These are phyloP conservation scores for Agriopis aurantiaria DNA, from an alignment of 2,888 invertebrate genomes.

Conservation along the genomic window DNA sequence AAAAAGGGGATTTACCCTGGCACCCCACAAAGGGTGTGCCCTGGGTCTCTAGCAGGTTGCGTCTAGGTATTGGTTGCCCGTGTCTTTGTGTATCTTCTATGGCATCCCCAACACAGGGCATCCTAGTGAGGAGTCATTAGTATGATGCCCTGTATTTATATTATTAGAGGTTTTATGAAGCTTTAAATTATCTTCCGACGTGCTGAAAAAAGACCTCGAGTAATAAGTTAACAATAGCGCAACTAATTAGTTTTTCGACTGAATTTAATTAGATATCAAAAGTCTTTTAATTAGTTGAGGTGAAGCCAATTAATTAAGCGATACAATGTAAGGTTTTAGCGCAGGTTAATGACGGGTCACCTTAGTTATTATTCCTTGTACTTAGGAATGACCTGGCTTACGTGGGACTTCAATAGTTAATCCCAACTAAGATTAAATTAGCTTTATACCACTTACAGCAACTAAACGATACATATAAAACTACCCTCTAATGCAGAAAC, in stretches of 20 bases:
- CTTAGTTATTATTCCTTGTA: slow-evolving; percentile 11
- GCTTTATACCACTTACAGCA: background rate
- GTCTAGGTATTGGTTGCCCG: too few relatives aligned
- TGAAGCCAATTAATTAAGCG: slow-evolving; percentile 27
- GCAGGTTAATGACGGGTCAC: slow-evolving; percentile 34
- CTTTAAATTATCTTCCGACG: background rate
- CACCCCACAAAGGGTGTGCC: too few relatives aligned
- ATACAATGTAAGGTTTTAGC: slow-evolving; percentile 25
- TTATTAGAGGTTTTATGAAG: slow-evolving; percentile 3
- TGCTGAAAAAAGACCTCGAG: slow-evolving; percentile 8
- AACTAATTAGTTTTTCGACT: slow-evolving; percentile 17
- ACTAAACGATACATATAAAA: too few relatives aligned
- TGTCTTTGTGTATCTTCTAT: too few relatives aligned
- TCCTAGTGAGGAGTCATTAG: too few relatives aligned
- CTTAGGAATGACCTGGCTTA: slow-evolving; percentile 3
- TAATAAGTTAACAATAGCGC: slow-evolving; percentile 14
- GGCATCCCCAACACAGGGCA: too few relatives aligned
- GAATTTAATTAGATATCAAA: slow-evolving; percentile 27
- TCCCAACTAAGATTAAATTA: background rate
- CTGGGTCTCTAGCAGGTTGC: too few relatives aligned
- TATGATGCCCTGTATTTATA: too few relatives aligned
- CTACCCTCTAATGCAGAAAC: too few relatives aligned
- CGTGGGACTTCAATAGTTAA: background rate
- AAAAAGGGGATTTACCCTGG: too few relatives aligned
- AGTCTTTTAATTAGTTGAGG: slow-evolving; percentile 28